Conservation (phyloP, 1,140 invertebrate species). For the Caenorhabditis briggsae region DNA sequence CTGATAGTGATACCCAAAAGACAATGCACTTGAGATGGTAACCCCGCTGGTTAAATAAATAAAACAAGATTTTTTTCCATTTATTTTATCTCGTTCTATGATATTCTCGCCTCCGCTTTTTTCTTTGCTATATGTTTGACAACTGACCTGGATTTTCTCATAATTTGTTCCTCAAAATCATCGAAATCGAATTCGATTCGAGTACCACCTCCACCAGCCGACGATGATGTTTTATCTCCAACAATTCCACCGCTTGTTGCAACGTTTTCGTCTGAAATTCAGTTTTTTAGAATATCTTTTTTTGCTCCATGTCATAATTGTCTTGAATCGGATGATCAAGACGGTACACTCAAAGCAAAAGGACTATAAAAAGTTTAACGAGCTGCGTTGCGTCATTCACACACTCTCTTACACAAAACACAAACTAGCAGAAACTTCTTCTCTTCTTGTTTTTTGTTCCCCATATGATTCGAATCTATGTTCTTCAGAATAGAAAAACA, state of each 20-base stretch:
- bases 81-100: neutral
- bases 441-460: neutral
- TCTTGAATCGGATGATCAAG: constrained; percentile 18
- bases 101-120: constrained; percentile 14
- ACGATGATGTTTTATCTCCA: neutral
- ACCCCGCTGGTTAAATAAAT: neutral
- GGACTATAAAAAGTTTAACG: constrained; percentile 45
- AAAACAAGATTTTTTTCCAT: neutral
- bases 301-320: constrained; percentile 8
- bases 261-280: constrained; percentile 47
- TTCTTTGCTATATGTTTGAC: neutral
- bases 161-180: constrained; percentile 49
- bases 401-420: constrained; percentile 43
- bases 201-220: neutral
- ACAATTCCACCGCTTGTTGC: constrained; percentile 38
- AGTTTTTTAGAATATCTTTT: neutral
- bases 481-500: no score
- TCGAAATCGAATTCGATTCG: constrained; percentile 54
- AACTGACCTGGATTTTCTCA: constrained; percentile 51
- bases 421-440: neutral
- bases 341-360: constrained; percentile 50
- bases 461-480: neutral
- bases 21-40: constrained; percentile 5
- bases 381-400: neutral
- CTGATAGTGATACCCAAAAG: neutral